These are phyloP conservation scores for Argyresthia goedartella DNA, from an alignment of 2,888 invertebrate species.

Conservation along the genomic window DNA sequence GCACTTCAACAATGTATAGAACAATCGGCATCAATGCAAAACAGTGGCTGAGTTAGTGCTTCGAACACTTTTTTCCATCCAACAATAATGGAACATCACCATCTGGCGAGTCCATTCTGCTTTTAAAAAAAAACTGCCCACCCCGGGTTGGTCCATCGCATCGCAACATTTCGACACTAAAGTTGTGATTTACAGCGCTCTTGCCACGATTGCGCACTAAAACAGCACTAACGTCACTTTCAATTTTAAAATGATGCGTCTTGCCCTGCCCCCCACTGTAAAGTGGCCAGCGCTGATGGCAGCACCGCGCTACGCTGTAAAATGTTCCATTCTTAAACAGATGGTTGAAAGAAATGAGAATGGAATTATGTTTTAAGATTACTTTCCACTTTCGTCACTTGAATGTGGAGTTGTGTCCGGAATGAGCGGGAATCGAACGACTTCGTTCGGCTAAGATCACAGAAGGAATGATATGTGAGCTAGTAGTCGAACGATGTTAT, in stretches of 20 bases:
- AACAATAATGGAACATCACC: slow-evolving; percentile 40
- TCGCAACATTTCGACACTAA: slow-evolving; percentile 65
- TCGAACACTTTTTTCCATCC: slow-evolving; percentile 11
- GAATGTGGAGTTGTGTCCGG: too few species aligned
- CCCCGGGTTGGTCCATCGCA: neutral
- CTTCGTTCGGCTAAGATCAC: neutral
- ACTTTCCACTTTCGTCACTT: neutral
- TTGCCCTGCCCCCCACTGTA: slow-evolving; percentile 59
- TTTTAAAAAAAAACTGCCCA: slow-evolving; percentile 20
- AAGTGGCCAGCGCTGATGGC: slow-evolving; percentile 58
- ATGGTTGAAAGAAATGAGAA: slow-evolving; percentile 19
- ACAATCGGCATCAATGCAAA: neutral
- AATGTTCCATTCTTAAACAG: slow-evolving; percentile 46
- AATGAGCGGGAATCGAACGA: neutral
- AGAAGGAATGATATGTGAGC: too few species aligned
- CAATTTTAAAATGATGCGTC: slow-evolving; percentile 66
- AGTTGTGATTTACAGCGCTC: slow-evolving; percentile 67
- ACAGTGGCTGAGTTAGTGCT: slow-evolving; percentile 1
- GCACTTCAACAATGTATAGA: slow-evolving; percentile 17
- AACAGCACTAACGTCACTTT: slow-evolving; percentile 70
- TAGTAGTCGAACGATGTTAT: too few species aligned
- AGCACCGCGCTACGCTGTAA: slow-evolving; percentile 59
- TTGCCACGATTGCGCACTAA: slow-evolving; percentile 67
- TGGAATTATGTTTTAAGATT: neutral
- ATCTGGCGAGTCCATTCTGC: slow-evolving; percentile 54